Evolutionary conservation across 2,888 invertebrate species (phyloP), one percentile per base, ranked within the genome.

Genomic region (Chrysolina oricalcia): DNA sequence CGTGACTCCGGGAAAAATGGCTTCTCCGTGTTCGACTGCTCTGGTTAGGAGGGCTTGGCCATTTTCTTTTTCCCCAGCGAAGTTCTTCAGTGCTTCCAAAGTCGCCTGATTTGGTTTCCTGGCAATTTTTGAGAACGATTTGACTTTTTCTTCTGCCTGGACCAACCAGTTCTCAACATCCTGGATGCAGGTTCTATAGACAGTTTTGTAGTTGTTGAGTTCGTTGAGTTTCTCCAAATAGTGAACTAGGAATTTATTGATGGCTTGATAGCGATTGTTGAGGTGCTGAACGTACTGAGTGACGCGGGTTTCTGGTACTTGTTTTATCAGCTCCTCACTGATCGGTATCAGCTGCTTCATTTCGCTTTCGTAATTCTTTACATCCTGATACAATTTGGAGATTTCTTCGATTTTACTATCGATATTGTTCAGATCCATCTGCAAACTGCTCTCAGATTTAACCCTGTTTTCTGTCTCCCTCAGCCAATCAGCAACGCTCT

Each of bases 21-120:
- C 92, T 89, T 98, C 98, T 0, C 98, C 98, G 71, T 94, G 92
- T 87, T 96, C 96, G 0, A 96, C 93, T 0, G 95, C 95, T 82
- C 91, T 93, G 82, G 95, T 96, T 0, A 98, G 88, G 50, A 96
- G 89, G 41, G 90, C 89, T 85, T 96, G 96, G 0, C 97, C 97
- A 70, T 92, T 90, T 82, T 97, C 96, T 82, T 96, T 93, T 84
- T 94, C 93, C 65, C 92, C 92, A 46, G 91, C 92, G 74, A 95
- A 92, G 78, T 91, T 92, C 84, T 95, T 96, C 13, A 97, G 89
- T 83, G 95, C 94, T 80, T 94, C 93, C 70, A 97, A 88, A 83
- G 95, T 94, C 46, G 93, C 92, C 78, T 94, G 92, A 69, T 94
- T 93, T 1, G 96, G 94, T 81, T 95, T 96, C 9, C 94, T 93